Evolutionary conservation across 2,888 invertebrate species (phyloP).

Genomic region (Sinopyrophorus schimmeli): DNA sequence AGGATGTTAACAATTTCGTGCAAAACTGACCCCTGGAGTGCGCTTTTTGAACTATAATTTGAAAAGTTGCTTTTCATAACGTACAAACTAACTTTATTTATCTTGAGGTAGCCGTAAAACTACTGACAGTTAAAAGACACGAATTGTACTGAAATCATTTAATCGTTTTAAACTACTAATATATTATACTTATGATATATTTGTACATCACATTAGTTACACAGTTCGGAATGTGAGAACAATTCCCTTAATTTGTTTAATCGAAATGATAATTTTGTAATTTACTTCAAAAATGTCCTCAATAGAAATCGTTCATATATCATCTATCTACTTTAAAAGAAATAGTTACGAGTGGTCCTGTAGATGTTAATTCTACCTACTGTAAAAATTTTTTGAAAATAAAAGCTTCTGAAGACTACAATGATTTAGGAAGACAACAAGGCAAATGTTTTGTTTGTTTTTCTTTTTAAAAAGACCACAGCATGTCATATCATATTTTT

Average conservation of each 20-base stretch:
- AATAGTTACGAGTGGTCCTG: slow-evolving; percentile 13
- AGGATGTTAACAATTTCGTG: no score
- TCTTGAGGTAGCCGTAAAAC: no score
- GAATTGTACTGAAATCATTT: slow-evolving; percentile 20
- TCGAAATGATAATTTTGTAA: slow-evolving; percentile 2
- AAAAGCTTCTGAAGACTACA: slow-evolving; percentile 29
- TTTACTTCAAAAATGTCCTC: slow-evolving; percentile 2
- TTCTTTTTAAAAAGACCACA: slow-evolving; percentile 26
- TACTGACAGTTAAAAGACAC: slow-evolving; percentile 13
- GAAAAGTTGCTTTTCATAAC: no score
- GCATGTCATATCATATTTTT: slow-evolving; percentile 23
- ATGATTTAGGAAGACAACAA: slow-evolving; percentile 51
- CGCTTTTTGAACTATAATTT: no score
- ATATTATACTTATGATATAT: slow-evolving; percentile 25
- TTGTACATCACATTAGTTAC: slow-evolving; percentile 32
- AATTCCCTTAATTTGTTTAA: slow-evolving; percentile 17
- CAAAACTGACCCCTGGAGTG: no score
- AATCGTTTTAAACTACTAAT: slow-evolving; percentile 26
- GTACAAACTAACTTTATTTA: no score
- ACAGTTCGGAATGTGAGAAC: slow-evolving; percentile 23
- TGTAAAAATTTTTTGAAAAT: slow-evolving; percentile 22
- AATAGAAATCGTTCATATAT: neutral
- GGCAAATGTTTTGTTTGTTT: slow-evolving; percentile 44
- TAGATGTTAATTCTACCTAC: neutral
- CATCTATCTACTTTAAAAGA: slow-evolving; percentile 13